Evolutionary conservation across 1,140 invertebrate species (phyloP), one percentile per base, ranked within the genome.

Genomic region (Sesamia nonagrioides): DNA sequence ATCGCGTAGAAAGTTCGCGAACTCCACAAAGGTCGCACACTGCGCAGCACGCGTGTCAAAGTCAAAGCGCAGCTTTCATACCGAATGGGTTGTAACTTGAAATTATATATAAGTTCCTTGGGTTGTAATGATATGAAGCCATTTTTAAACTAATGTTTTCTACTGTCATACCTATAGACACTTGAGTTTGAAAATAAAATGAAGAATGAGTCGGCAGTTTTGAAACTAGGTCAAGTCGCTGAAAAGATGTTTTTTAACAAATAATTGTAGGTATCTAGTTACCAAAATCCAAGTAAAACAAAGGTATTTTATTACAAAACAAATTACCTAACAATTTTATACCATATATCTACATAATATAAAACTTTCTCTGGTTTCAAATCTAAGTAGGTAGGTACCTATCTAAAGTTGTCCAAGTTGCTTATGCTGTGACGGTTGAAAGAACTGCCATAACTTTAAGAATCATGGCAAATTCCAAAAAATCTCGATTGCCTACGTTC

Each of bases 51-150:
- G n/a, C n/a, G n/a, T n/a, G n/a, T n/a, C n/a, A n/a, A n/a, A n/a
- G 79, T 76, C 73, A 75, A 61, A 80, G 73, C 60, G 63, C 73
- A 80, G 74, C 79, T 80, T 80, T 80, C 79, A 80, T 77, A 72
- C 74, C 66, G 66, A 61, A 80, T 37, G 35, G 60, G 61, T 48
- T 35, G n/a, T n/a, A n/a, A n/a, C n/a, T n/a, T n/a, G n/a, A n/a
- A n/a, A n/a, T n/a, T n/a, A n/a, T n/a, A n/a, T n/a, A n/a, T n/a
- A n/a, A n/a, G n/a, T n/a, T 37, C 37, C 3, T 37, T 5, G 3
- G 37, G 7, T 37, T 7, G 50, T 79, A 79, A 79, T 79, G 45
- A 56, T 66, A 15, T 74, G 77, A 79, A 54, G 72, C 63, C 72
- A 75, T 33, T 58, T 35, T 5, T 17, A 17, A 35, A 27, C 8